Evolutionary conservation across 2,113 vertebrate species (phyloP), one percentile per base, ranked within the genome.

Genomic region (Scartelaos histophorus): DNA sequence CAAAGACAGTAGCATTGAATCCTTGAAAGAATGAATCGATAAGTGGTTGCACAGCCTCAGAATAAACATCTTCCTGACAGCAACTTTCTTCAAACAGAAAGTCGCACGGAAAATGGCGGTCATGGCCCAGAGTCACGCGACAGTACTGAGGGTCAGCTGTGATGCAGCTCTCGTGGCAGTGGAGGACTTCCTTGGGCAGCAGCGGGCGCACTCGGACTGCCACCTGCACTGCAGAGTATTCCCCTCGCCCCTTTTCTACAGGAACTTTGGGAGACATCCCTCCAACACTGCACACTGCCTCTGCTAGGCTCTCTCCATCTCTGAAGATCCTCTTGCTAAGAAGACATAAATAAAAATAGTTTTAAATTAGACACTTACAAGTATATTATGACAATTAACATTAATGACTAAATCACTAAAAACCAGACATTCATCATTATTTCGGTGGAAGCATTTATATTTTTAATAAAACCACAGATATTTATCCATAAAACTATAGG

Each of bases 1-100:
- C 96, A 89, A 99, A 97, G 15, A 98, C 95, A 0, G 97, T 97
- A 68, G 95, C 95, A 51, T 98, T 98, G 91, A 97, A 97, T 6
- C 97, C 97, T 86, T 96, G 94, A 82, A 98, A 96, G 87, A 98
- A 98, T 22, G 96, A 95, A 60, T 95, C 93, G 0, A 98, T 94
- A 53, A 99, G 95, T 0, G 96, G 94, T 85, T 95, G 95, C 21
- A 98, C 96, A 1, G 95, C 97, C 25, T 80, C 87, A 17, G 87
- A 89, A 83, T 97, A 98, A 54, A 97, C 93, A 0, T 94, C 92
- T 62, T 96, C 96, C 83, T 99, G 97, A 70, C 89, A 93, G 1
- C 93, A 81, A 5, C 85, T 89, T 79, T 96, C 94, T 15, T 95
- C 94, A 87, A 98, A 95, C 9, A 97, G 90, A 67, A 94, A 93